These are phyloP conservation scores for Forbesichthys papilliferus DNA, from an alignment of 2,113 vertebrate species.

Conservation along the genomic window DNA sequence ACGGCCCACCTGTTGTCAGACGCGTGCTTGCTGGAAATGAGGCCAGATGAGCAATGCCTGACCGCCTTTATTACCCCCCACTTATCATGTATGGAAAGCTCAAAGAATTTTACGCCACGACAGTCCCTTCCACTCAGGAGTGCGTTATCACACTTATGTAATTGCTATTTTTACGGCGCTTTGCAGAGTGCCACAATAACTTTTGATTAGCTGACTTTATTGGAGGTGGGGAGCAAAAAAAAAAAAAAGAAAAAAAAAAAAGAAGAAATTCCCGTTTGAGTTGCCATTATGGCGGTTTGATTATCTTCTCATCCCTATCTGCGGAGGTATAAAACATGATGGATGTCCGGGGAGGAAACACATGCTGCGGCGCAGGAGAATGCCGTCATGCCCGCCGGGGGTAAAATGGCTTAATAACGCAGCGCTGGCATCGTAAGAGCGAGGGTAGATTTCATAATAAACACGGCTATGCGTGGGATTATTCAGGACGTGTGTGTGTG, in stretches of 20 bases:
- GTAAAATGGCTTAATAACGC: constrained; percentile 53
- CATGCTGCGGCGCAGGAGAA: constrained; percentile 25
- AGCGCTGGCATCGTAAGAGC: constrained; percentile 31
- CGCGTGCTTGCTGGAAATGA: too few relatives aligned
- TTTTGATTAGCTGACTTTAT: constrained; percentile 77
- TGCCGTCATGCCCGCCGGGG: constrained; percentile 35
- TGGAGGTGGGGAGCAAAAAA: constrained; percentile 34
- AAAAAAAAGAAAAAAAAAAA: background rate
- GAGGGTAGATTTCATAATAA: constrained; percentile 50
- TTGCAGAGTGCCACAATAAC: constrained; percentile 74
- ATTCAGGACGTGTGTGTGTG: background rate
- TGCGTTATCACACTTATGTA: constrained; percentile 70
- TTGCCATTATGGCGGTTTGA: constrained; percentile 66
- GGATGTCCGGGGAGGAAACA: constrained; percentile 56
- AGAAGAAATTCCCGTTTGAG: constrained; percentile 48
- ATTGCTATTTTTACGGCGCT: constrained; percentile 73
- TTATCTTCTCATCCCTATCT: constrained; percentile 76
- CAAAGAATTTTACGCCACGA: constrained; percentile 52
- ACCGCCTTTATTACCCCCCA: constrained; percentile 47
- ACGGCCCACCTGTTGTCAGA: too few relatives aligned
- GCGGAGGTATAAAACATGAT: constrained; percentile 72
- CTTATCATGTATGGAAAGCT: constrained; percentile 43
- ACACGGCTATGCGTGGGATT: constrained; percentile 21
- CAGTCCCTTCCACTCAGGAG: constrained; percentile 47
- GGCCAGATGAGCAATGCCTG: constrained; percentile 18